Evolutionary conservation across 2,113 vertebrate genomes (phyloP), one percentile per base, ranked within the genome.

Genomic region (Vimba vimba): DNA sequence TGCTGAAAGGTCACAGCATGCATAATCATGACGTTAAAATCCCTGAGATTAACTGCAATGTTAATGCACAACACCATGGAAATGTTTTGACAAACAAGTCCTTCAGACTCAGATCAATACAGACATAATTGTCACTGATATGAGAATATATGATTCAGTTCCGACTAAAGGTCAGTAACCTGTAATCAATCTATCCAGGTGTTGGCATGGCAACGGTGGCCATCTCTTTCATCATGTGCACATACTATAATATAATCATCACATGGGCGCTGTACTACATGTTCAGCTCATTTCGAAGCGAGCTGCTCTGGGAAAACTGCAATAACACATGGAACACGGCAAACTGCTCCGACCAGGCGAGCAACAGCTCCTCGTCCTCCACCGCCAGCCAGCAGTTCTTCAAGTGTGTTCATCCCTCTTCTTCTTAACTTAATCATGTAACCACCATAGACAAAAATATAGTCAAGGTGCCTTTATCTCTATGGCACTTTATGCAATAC

Each of bases 371-470:
- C 88, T 91, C 8, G 45, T 86, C 94, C 23, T 92, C 93, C 89
- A 95, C 94, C 0, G 91, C 95, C 15, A 95, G 95, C 89, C 93
- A 96, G 86, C 91, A 96, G 91, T 95, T 95, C 92, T 95, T 95
- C 89, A 91, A 91, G 95, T 96, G 88, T 0, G 92, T 89, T 12
- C 68, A 19, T 33, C 2, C 7, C 17, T 62, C 11, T 75, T 66
- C 68, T 66, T 71, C 33, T n/a, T 39, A 6, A 55, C 4, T 57
- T 23, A 57, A 8, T 57, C 2, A 57, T 57, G 9, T 23, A 8
- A 23, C 52, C 52, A 55, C 17, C 4, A 52, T 19, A 55, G 15
- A 55, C 4, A 7, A 55, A 55, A 55, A 19, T 21, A 6, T 8
- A 57, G 55, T 19, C 52, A 43, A 43, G 43, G 6, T 8, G 2